Base-by-base conservation (phyloP, 2,888 invertebrate genomes). In the Leptogaster cylindrica region DNA sequence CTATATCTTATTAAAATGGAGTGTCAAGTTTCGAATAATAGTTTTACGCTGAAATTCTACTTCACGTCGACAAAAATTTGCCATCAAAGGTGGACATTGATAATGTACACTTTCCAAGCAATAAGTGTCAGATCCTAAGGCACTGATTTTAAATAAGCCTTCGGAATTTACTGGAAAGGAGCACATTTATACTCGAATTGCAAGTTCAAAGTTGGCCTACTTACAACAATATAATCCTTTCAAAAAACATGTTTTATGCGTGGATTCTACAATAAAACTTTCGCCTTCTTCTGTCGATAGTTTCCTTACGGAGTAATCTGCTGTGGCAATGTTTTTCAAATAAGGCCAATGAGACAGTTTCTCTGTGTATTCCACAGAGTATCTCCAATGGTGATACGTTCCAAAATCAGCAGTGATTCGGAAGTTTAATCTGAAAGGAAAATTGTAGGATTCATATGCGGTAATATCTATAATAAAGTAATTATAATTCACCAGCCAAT, bases 311-410 rank as follows among this genome's bases (percentile, higher is more conserved):
- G 85, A 82, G 76, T 84, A 89, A 75, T 86, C 82, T 0, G 85
- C 89, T 12, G 81, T 79, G 1, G 85, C 86, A 16, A 77, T 77
- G 75, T 88, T 88, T 65, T 83, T 76, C 73, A 88, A 83, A 73
- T 85, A 82, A 0, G 89, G 89, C 80, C 89, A 83, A 70, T 87
- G 85, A 2, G 87, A 86, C 46, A 90, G 80, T 71, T 82, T 81
- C 75, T 90, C 90, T 2, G 82, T 84, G 74, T 90, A 90, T 69
- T 83, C 77, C 0, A 86, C 87, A 0, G 86, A 83, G 75, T 90
- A 90, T 72, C 86, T 85, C 90, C 90, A 90, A 72, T 88, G 84
- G 51, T 87, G 86, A 72, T 85, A 85, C 75, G 87, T 86, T 2
- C 88, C 88, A 70, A 84, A 84, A 76, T 90, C 90, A 0, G 83